phyloP scores from a whole-genome alignment of 2,888 invertebrate species.

The Cryptops parisi region DNA sequence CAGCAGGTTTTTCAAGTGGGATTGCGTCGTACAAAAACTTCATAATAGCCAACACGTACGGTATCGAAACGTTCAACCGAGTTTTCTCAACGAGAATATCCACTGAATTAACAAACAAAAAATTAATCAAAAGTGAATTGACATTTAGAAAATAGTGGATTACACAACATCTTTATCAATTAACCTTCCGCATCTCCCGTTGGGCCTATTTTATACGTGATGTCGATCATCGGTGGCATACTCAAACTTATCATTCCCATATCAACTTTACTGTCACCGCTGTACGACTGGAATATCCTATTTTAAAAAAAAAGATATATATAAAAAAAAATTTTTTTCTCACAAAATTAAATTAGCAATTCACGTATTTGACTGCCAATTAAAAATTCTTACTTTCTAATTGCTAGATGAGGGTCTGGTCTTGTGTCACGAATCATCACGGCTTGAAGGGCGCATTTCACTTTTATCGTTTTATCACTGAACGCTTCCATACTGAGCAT shows the following conservation, averaged over 20 bases:
- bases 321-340: not conserved
- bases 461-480: constrained; percentile 52
- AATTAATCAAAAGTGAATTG: not conserved
- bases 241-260: constrained; percentile 24
- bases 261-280: constrained; percentile 22
- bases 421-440: constrained; percentile 56
- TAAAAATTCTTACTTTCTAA: constrained; percentile 27
- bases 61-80: constrained; percentile 53
- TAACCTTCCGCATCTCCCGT: constrained; percentile 38
- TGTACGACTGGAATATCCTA: constrained; percentile 28
- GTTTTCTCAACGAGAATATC: constrained; percentile 59
- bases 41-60: constrained; percentile 46
- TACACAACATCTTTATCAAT: not conserved
- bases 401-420: constrained; percentile 41
- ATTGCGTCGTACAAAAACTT: constrained; percentile 47
- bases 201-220: constrained; percentile 46
- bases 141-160: not conserved
- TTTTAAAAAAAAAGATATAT: constrained; percentile 15
- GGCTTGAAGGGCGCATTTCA: constrained; percentile 53
- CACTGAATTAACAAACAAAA: constrained; percentile 37
- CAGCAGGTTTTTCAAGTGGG: constrained; percentile 45
- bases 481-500: constrained; percentile 46
- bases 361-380: not conserved
- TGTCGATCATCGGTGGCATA: constrained; percentile 52
- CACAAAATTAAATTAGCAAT: not conserved